A percentile compares a stretch with the other conserved stretches of the same genome.
Evolutionary conservation across 1,140 invertebrate species (phyloP).

Genomic region (Brachionus manjavacas): DNA sequence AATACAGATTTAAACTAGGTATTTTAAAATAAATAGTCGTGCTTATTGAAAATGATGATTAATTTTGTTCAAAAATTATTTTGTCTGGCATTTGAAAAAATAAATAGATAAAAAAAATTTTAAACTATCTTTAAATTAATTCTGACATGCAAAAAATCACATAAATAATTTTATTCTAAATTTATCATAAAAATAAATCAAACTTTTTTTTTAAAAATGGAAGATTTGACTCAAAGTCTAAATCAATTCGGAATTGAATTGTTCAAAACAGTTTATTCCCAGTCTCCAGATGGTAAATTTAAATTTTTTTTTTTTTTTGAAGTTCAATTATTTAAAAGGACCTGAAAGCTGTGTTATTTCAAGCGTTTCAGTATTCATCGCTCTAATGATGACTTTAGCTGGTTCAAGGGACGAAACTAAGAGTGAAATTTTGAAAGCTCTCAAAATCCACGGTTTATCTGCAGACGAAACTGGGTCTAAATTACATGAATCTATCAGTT

Average conservation of each 20-base stretch:
- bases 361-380: slow-evolving; percentile 6
- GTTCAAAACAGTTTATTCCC: neutral
- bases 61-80: too few relatives aligned
- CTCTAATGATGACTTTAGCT: slow-evolving; percentile 3
- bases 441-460: neutral
- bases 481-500: neutral
- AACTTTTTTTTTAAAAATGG: neutral
- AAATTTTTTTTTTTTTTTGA: neutral
- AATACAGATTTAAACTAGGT: too few relatives aligned
- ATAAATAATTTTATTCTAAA: neutral
- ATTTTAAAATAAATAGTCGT: too few relatives aligned
- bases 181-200: neutral
- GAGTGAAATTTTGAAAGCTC: neutral
- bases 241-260: neutral
- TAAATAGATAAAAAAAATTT: neutral
- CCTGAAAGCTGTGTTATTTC: neutral
- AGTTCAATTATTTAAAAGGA: neutral
- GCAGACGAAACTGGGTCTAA: neutral
- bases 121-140: neutral
- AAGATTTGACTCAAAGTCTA: neutral
- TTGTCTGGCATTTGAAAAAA: too few relatives aligned
- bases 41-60: too few relatives aligned
- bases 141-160: neutral
- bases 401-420: neutral
- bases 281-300: neutral